Conservation (phyloP, 2,888 invertebrate genomes). For the Lasioglossum zephyrum region DNA sequence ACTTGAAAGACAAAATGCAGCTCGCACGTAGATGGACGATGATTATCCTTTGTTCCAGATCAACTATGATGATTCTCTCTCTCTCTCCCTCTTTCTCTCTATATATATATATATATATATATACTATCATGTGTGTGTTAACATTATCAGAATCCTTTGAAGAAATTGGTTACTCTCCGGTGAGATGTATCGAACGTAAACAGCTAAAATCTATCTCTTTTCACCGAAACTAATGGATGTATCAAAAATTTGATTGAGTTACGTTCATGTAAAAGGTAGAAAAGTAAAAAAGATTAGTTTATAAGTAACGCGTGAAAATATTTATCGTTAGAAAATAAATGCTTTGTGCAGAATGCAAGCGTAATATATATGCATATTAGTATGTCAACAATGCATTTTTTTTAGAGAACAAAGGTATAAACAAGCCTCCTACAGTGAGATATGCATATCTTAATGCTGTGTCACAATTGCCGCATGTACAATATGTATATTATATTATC, state of each 20-base stretch:
- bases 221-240: slow-evolving; percentile 19
- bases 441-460: slow-evolving; percentile 61
- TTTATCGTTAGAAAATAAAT: slow-evolving; percentile 48
- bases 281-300: slow-evolving; percentile 55
- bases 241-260: slow-evolving; percentile 23
- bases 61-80: slow-evolving; percentile 17
- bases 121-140: background rate
- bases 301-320: slow-evolving; percentile 33
- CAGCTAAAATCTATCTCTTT: slow-evolving; percentile 13
- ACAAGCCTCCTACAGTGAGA: slow-evolving; percentile 54
- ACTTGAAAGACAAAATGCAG: slow-evolving; percentile 53
- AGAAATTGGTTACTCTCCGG: background rate
- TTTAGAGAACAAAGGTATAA: slow-evolving; percentile 65
- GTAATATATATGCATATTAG: slow-evolving; percentile 14
- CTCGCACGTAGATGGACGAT: slow-evolving; percentile 55
- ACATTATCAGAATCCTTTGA: slow-evolving; percentile 14
- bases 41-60: slow-evolving; percentile 62
- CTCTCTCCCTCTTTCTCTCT: background rate
- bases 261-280: slow-evolving; percentile 50
- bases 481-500: slow-evolving; percentile 52
- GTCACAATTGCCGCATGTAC: slow-evolving; percentile 45
- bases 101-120: background rate
- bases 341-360: slow-evolving; percentile 52
- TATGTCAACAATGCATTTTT: slow-evolving; percentile 31
- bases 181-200: slow-evolving; percentile 25